Percentiles rank a stretch among this genome's conserved stretches.
These are phyloP conservation scores for Pogonomyrmex barbatus DNA, from an alignment of 1,140 invertebrate genomes.

Conservation along the genomic window DNA sequence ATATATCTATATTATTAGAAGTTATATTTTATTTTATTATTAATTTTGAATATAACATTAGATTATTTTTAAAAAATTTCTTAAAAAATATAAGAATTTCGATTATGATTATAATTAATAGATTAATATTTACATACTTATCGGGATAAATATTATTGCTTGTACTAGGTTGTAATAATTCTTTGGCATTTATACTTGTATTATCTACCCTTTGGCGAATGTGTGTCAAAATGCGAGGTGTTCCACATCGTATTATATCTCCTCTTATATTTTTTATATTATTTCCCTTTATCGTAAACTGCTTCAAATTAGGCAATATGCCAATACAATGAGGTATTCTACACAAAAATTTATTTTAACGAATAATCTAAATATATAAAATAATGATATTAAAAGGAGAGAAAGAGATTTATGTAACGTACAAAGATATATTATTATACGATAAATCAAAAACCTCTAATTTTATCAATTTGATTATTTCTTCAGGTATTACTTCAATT, in stretches of 20 bases:
- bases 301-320: conserved; percentile 92
- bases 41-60: not conserved
- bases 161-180: conserved; percentile 64
- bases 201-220: conserved; percentile 89
- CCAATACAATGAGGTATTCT: conserved; percentile 92
- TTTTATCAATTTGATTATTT: conserved; percentile 91
- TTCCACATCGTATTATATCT: conserved; percentile 93
- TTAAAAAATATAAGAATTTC: not conserved
- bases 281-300: conserved; percentile 94
- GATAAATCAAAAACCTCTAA: conserved; percentile 93
- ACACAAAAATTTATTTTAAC: conserved; percentile 67
- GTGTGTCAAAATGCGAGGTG: conserved; percentile 92
- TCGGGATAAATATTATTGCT: conserved; percentile 87
- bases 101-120: conserved; percentile 30
- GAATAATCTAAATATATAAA: conserved; percentile 20
- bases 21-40: conserved; percentile 28
- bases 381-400: conserved; percentile 39
- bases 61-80: conserved; percentile 1
- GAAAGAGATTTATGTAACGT: conserved; percentile 60
- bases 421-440: conserved; percentile 93
- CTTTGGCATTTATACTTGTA: conserved; percentile 81
- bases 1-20: conserved; percentile 87
- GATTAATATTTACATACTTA: conserved; percentile 86
- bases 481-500: conserved; percentile 90
- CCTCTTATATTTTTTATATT: conserved; percentile 91